phyloP scores from a whole-genome alignment of 2,797 vertebrate species.

The Limosa lapponica region DNA sequence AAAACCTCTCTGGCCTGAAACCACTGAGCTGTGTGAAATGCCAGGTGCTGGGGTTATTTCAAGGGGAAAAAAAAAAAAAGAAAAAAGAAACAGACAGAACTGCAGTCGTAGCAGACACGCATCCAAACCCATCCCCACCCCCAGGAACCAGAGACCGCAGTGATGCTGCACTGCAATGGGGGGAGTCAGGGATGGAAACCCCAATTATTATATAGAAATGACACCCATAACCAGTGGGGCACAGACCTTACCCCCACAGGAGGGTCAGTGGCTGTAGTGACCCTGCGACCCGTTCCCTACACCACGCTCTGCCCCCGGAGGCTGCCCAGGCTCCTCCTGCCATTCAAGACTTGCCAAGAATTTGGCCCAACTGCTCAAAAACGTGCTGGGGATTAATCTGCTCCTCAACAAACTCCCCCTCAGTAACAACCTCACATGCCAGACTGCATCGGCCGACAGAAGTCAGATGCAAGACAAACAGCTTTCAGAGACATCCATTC shows the following conservation, averaged over 20 bases:
- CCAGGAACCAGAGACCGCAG: not conserved
- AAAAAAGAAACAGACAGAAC: not conserved
- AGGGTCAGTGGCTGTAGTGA: not conserved
- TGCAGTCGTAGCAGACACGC: not conserved
- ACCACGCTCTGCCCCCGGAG: accelerated
- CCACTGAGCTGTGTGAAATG: not conserved
- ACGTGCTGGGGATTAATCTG: not conserved
- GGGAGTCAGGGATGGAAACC: accelerated
- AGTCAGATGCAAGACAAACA: not conserved
- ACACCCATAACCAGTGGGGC: not conserved
- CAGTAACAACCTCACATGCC: not conserved
- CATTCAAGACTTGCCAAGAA: not conserved
- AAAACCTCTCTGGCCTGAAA: not conserved
- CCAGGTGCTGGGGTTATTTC: not conserved
- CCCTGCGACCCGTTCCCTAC: not conserved
- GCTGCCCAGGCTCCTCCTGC: not conserved
- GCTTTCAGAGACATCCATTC: not conserved
- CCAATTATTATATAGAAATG: not conserved
- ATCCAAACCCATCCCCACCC: not conserved
- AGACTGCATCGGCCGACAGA: not conserved
- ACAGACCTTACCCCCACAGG: not conserved
- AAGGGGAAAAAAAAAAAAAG: not conserved
- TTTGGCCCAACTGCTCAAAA: not conserved
- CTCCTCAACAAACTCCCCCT: not conserved
- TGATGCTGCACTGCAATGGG: accelerated